phyloP scores from a whole-genome alignment of 2,113 vertebrate genomes.

The Proteles cristata region DNA sequence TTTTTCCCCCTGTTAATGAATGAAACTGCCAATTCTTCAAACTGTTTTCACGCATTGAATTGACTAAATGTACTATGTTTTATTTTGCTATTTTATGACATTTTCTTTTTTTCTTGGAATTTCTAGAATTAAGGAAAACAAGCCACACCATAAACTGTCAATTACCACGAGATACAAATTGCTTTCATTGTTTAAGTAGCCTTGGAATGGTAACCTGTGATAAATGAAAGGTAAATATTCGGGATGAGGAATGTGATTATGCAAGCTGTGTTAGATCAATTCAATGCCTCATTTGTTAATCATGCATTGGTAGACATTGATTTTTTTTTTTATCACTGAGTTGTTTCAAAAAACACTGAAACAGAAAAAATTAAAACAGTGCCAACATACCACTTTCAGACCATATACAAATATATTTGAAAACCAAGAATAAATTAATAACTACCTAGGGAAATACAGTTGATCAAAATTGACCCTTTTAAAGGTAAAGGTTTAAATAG shows the following conservation, averaged over 20 bases:
- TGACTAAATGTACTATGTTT: neutral
- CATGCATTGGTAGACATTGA: neutral
- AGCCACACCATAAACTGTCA: neutral
- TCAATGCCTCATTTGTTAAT: neutral
- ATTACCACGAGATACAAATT: neutral
- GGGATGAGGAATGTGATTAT: neutral
- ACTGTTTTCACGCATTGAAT: neutral
- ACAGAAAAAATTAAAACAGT: neutral
- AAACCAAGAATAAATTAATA: neutral
- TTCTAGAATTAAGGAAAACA: neutral
- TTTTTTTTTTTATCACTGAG: neutral
- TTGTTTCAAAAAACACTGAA: neutral
- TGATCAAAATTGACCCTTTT: neutral
- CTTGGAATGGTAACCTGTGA: neutral
- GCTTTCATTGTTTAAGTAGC: neutral
- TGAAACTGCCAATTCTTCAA: neutral
- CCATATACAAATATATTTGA: neutral
- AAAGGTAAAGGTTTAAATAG: neutral
- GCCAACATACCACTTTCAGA: neutral
- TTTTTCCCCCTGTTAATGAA: neutral
- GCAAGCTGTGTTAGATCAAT: neutral
- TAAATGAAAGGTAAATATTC: neutral
- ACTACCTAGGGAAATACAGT: neutral
- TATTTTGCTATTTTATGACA: neutral
- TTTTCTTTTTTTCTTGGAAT: neutral